These are phyloP conservation scores for Bombus vancouverensis DNA, from an alignment of 1,140 invertebrate genomes.

Conservation along the genomic window DNA sequence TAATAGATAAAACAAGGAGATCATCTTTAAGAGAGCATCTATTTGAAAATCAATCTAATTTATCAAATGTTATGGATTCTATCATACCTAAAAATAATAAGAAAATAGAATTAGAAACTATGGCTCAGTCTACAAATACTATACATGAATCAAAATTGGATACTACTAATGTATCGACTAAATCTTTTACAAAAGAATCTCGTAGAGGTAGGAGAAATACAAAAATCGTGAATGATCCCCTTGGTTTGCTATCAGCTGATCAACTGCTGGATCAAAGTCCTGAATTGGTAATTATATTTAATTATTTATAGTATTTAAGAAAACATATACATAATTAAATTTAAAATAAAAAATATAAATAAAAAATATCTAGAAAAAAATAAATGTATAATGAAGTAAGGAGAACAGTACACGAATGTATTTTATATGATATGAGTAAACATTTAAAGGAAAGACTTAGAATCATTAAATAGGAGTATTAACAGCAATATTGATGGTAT, in stretches of 20 bases:
- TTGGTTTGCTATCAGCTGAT: constrained; percentile 68
- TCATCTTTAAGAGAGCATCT: constrained; percentile 71
- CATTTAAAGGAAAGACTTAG: neutral
- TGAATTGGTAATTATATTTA: constrained; percentile 47
- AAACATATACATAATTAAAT: neutral
- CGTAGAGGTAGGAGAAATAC: constrained; percentile 70
- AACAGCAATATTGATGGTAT: neutral
- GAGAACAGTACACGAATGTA: neutral
- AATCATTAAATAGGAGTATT: neutral
- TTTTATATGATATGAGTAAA: neutral
- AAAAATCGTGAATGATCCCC: constrained; percentile 68
- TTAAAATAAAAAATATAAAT: no score
- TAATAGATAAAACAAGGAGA: constrained; percentile 58
- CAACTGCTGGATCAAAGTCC: constrained; percentile 34
- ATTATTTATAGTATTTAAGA: neutral
- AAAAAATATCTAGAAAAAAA: neutral
- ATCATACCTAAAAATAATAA: constrained; percentile 28
- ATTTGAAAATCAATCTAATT: constrained; percentile 64
- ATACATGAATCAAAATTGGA: constrained; percentile 41
- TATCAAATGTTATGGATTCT: constrained; percentile 40
- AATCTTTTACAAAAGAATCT: constrained; percentile 62
- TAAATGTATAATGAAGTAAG: neutral
- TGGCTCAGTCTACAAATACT: constrained; percentile 28
- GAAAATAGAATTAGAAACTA: constrained; percentile 31
- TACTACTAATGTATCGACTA: constrained; percentile 49